Base-by-base conservation (phyloP, 2,797 vertebrate genomes). In the Apodemus agrarius region DNA sequence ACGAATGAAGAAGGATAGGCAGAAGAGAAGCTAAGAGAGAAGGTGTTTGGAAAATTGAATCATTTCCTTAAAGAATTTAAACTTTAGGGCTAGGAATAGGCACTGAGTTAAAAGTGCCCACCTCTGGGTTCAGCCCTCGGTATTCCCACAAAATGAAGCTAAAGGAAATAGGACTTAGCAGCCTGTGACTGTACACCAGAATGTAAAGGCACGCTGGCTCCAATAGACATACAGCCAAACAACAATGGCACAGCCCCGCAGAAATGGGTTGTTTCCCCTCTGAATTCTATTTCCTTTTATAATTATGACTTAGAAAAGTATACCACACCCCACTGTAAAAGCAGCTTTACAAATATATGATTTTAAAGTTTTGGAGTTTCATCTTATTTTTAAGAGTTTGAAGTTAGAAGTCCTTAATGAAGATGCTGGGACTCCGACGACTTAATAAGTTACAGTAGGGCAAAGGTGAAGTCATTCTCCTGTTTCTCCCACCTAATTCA, bases 1-100 rank as follows among this genome's bases (percentile, higher is more conserved):
- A 81, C 61, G 29, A 69, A 59, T 84, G 43, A 52, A 17, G n/a
- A 80, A 12, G 40, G 24, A 76, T 21, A 40, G 49, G 16, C 22
- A 24, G 76, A 63, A 95, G 13, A 7, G 3, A 59, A 85, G 52
- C 21, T 52, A 24, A 85, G 63, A 85, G 11, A 85, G 19, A 19
- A 52, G 12, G 83, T 22, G 3, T n/a, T n/a, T 79, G n/a, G 19
- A 43, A 31, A 94, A 37, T 52, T 65, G 14, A n/a, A 26, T 95
- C 82, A 83, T 83, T 83, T 83, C 49, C 63, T 95, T 85, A 86
- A 92, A 89, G 65, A 85, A 81, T 87, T 92, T 83, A 78, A 93
- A 86, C n/a, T 57, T 92, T 22, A 59, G 16, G 19, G 21, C 21
- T 17, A 3, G 31, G 26, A 34, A 21, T n/a, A 14, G 26, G 26